Conservation (phyloP, 2,113 vertebrate genomes). For the Scortum barcoo region DNA sequence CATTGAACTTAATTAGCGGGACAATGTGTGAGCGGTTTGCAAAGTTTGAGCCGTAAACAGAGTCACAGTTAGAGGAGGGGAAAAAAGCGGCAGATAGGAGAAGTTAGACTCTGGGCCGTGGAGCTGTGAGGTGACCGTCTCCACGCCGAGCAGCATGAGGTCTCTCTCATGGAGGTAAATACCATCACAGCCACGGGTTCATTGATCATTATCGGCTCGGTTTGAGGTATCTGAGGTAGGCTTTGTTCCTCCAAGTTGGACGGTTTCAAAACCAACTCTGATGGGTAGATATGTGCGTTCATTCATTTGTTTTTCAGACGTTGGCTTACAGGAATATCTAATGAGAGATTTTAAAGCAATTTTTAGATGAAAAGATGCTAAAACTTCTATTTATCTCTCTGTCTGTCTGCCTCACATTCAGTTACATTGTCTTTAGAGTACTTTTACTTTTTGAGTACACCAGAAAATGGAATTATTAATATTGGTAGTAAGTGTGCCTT, state of each 20-base stretch:
- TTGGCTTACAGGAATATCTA: background rate
- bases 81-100: constrained; percentile 11
- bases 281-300: background rate
- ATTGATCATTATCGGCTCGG: background rate
- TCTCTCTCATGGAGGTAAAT: constrained; percentile 63
- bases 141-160: constrained; percentile 62
- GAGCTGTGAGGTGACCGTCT: constrained; percentile 29
- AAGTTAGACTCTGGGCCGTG: constrained; percentile 38
- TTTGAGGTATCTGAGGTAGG: constrained; percentile 5
- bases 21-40: constrained; percentile 68
- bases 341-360: background rate
- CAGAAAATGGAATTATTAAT: background rate
- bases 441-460: background rate
- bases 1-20: constrained; percentile 84
- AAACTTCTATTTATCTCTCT: background rate
- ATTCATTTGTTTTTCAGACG: background rate
- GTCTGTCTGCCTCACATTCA: background rate
- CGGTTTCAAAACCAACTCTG: background rate
- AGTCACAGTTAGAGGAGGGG: constrained; percentile 37
- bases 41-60: constrained; percentile 60
- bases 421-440: background rate
- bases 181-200: background rate
- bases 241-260: background rate
- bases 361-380: background rate
- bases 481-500: background rate